Conservation (phyloP, 2,888 invertebrate species). For the Penaeus monodon region DNA sequence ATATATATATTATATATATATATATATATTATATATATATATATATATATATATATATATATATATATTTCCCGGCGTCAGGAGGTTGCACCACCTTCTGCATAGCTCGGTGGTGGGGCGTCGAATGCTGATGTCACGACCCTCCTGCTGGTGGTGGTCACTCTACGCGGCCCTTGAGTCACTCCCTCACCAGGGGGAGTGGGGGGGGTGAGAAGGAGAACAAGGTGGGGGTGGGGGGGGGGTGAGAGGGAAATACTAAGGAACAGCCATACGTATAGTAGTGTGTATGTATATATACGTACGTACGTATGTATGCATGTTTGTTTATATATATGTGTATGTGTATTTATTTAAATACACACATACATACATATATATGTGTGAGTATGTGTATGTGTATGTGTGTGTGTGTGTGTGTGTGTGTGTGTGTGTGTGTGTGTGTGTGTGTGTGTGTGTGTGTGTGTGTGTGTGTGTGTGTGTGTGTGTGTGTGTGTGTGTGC, state of each 20-base stretch:
- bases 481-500: neutral
- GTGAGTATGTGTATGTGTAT: constrained; percentile 14
- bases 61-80: too few relatives aligned
- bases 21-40: too few relatives aligned
- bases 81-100: too few relatives aligned
- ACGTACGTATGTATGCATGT: neutral
- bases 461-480: neutral
- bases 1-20: too few relatives aligned
- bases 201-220: too few relatives aligned
- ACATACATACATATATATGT: neutral
- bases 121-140: too few relatives aligned
- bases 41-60: too few relatives aligned
- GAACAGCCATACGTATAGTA: neutral
- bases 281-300: neutral
- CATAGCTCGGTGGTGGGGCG: too few relatives aligned
- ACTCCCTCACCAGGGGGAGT: too few relatives aligned
- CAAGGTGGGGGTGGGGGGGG: too few relatives aligned
- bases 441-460: neutral
- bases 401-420: constrained; percentile 12
- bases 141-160: too few relatives aligned
- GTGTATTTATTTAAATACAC: neutral
- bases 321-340: neutral
- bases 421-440: neutral
- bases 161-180: too few relatives aligned
- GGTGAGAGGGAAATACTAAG: neutral